Evolutionary conservation across 92 coral and sea anemone genomes (phyloP).

Genomic region (Scolanthus callimorphus): DNA sequence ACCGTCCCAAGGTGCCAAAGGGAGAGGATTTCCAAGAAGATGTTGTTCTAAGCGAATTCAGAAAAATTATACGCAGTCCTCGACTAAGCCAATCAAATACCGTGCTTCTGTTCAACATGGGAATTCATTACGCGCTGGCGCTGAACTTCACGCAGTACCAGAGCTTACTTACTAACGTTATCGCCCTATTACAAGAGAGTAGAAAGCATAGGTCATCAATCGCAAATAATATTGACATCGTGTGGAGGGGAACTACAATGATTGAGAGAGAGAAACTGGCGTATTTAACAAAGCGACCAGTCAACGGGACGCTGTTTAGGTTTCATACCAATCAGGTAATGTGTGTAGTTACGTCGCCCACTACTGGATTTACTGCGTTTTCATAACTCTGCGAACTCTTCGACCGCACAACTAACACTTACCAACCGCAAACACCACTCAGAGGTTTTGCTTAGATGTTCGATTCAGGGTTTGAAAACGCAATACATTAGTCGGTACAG

Average conservation of each 20-base stretch:
- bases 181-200: conserved; percentile 6
- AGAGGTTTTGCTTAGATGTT: no score
- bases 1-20: background rate
- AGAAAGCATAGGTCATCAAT: background rate
- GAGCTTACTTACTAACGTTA: conserved; percentile 7
- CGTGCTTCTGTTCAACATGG: conserved; percentile 50
- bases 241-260: conserved; percentile 23
- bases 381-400: no score
- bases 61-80: conserved; percentile 25
- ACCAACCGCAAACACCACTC: no score
- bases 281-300: background rate
- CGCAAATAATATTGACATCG: conserved; percentile 4
- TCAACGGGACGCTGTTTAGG: conserved; percentile 16
- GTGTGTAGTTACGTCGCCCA: no score
- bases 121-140: conserved; percentile 47
- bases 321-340: conserved; percentile 32
- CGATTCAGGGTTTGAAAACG: no score
- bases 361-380: no score
- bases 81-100: conserved; percentile 18
- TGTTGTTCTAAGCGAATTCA: conserved; percentile 21
- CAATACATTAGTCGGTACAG: no score
- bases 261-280: conserved; percentile 19
- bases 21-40: conserved; percentile 33
- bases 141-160: conserved; percentile 22
- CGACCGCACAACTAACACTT: no score